Evolutionary conservation across 2,113 vertebrate species (phyloP).

Genomic region (Leptobrachium ailaonicum): DNA sequence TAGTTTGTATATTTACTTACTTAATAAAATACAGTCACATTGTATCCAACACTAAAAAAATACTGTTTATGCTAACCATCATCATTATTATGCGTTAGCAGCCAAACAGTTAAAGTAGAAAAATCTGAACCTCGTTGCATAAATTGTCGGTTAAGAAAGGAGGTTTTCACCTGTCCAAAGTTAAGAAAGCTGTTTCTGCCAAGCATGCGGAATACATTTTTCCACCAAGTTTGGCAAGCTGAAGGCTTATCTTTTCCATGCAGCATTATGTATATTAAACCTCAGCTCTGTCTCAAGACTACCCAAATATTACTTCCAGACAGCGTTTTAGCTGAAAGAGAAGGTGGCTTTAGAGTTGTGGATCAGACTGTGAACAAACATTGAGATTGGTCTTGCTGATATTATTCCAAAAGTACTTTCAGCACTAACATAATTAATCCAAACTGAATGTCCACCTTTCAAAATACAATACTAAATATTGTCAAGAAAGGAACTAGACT

Average conservation of each 20-base stretch:
- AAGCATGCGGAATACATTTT: slow-evolving; percentile 47
- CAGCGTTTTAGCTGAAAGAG: slow-evolving; percentile 12
- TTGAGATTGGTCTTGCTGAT: slow-evolving; percentile 25
- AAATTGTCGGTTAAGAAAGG: slow-evolving; percentile 22
- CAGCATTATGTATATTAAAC: slow-evolving; percentile 42
- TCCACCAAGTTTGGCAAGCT: slow-evolving; percentile 39
- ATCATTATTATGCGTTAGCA: neutral
- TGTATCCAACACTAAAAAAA: too few species aligned
- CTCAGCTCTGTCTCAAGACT: slow-evolving; percentile 33
- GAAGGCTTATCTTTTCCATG: slow-evolving; percentile 43
- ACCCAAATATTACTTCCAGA: slow-evolving; percentile 48
- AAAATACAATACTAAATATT: too few species aligned
- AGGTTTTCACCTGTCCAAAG: slow-evolving; percentile 40
- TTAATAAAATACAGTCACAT: too few species aligned
- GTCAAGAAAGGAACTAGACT: too few species aligned
- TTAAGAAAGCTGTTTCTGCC: slow-evolving; percentile 33
- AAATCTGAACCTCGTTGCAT: slow-evolving; percentile 13
- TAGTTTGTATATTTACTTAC: too few species aligned
- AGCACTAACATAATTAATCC: neutral
- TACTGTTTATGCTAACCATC: too few species aligned
- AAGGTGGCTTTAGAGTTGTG: slow-evolving; percentile 1
- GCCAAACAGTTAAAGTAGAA: slow-evolving; percentile 25
- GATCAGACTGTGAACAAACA: slow-evolving; percentile 32
- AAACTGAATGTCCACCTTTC: neutral
- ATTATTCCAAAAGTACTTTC: slow-evolving; percentile 4